These are phyloP conservation scores for Balaeniceps rex DNA, from an alignment of 2,113 vertebrate genomes.

Conservation along the genomic window DNA sequence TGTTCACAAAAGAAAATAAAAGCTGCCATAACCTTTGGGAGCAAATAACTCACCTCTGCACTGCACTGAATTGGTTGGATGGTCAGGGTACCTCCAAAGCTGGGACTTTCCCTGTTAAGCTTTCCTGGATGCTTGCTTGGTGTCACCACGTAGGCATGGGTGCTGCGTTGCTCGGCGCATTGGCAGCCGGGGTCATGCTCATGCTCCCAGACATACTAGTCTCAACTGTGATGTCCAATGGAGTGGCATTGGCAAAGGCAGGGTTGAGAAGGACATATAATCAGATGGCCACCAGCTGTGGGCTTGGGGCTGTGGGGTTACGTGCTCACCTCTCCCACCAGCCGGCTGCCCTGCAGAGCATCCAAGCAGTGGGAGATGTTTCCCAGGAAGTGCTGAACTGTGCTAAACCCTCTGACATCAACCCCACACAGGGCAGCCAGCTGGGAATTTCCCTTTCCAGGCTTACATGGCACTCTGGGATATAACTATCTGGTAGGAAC, in stretches of 20 bases:
- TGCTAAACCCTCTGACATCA: background rate
- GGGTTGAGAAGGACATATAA: background rate
- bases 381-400: background rate
- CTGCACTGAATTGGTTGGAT: background rate
- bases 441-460: background rate
- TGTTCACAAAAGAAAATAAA: background rate
- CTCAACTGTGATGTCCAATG: background rate
- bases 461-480: background rate
- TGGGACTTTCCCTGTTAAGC: background rate
- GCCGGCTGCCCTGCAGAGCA: background rate
- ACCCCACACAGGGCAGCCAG: background rate
- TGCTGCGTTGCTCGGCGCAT: background rate
- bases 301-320: background rate
- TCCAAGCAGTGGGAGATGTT: background rate
- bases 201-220: background rate
- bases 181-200: background rate
- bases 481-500: background rate
- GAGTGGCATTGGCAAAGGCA: background rate
- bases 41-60: background rate
- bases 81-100: background rate
- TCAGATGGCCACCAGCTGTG: background rate
- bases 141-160: rapidly evolving
- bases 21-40: background rate
- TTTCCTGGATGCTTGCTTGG: background rate
- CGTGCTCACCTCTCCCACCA: background rate